These are phyloP conservation scores for Chymomyza procnemis DNA, from an alignment of 2,888 invertebrate genomes.

Conservation along the genomic window DNA sequence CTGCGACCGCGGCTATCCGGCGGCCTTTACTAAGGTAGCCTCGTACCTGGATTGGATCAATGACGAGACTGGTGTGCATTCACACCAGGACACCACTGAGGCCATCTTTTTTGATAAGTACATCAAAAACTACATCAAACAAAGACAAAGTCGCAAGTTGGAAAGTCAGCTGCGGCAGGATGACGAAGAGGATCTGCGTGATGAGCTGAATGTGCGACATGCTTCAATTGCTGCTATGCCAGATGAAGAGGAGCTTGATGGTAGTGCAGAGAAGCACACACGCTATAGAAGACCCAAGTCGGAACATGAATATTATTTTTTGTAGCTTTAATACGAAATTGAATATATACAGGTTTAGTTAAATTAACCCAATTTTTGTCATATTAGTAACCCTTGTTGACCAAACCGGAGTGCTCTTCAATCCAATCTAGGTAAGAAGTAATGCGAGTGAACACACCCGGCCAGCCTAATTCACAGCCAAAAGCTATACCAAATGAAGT, in stretches of 20 bases:
- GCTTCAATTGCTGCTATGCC: slow-evolving; percentile 6
- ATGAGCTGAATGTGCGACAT: slow-evolving; percentile 51
- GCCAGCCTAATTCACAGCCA: slow-evolving; percentile 74
- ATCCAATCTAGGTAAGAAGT: slow-evolving; percentile 75
- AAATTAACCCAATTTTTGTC: slow-evolving; percentile 35
- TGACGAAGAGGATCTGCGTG: slow-evolving; percentile 57
- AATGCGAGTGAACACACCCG: slow-evolving; percentile 75
- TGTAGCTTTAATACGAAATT: slow-evolving; percentile 42
- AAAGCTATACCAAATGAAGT: slow-evolving; percentile 73
- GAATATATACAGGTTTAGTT: slow-evolving; percentile 42
- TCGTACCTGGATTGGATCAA: slow-evolving; percentile 76
- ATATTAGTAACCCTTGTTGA: slow-evolving; percentile 46
- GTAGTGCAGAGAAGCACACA: slow-evolving; percentile 33
- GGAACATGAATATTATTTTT: slow-evolving; percentile 55
- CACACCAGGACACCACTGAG: slow-evolving; percentile 62
- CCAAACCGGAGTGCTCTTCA: slow-evolving; percentile 45
- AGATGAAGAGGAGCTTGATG: slow-evolving; percentile 36
- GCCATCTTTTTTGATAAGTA: slow-evolving; percentile 61
- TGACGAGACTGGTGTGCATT: slow-evolving; percentile 71
- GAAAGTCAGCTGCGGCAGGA: slow-evolving; percentile 17
- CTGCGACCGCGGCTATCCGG: slow-evolving; percentile 75
- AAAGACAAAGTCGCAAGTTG: slow-evolving; percentile 39
- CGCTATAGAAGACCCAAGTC: slow-evolving; percentile 39
- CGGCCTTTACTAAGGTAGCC: slow-evolving; percentile 76
- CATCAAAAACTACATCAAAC: slow-evolving; percentile 50